Conservation (phyloP, 2,888 invertebrate genomes). For the Lepidocyrtoides sp. region DNA sequence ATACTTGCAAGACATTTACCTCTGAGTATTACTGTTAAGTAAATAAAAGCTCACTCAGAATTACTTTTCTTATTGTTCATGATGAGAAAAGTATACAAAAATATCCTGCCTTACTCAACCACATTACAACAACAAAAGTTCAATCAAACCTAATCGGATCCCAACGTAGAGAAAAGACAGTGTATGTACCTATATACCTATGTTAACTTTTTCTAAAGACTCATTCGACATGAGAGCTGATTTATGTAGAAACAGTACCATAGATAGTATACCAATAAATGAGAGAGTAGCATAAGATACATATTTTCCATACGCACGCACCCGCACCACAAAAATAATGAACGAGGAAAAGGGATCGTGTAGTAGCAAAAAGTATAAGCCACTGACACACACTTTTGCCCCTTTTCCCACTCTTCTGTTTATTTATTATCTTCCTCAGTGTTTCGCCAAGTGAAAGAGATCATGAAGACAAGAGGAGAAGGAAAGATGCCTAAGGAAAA, state of each 20-base stretch:
- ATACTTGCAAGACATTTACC: too few species aligned
- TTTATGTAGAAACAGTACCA: too few species aligned
- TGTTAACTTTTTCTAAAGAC: too few species aligned
- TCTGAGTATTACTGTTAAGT: too few species aligned
- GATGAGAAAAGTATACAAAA: not conserved
- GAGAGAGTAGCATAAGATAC: not conserved
- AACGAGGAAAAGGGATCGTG: constrained; percentile 9
- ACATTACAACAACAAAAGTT: constrained; percentile 2
- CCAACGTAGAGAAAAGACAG: not conserved
- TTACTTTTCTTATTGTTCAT: not conserved
- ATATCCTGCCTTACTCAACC: not conserved
- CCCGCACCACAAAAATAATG: not conserved
- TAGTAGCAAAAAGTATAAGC: constrained; percentile 40
- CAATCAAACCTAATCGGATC: not conserved
- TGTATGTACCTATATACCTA: not conserved
- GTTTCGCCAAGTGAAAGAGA: constrained; percentile 51
- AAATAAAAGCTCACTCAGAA: not conserved
- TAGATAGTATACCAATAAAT: not conserved
- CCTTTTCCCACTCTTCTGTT: not conserved
- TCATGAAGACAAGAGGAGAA: constrained; percentile 52
- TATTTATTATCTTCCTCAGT: constrained; percentile 34
- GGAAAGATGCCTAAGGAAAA: constrained; percentile 17
- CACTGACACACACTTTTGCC: not conserved
- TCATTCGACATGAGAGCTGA: too few species aligned
- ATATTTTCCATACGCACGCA: too few species aligned